Conservation (phyloP, 2,888 invertebrate species). For the Cryptosula pallasiana region DNA sequence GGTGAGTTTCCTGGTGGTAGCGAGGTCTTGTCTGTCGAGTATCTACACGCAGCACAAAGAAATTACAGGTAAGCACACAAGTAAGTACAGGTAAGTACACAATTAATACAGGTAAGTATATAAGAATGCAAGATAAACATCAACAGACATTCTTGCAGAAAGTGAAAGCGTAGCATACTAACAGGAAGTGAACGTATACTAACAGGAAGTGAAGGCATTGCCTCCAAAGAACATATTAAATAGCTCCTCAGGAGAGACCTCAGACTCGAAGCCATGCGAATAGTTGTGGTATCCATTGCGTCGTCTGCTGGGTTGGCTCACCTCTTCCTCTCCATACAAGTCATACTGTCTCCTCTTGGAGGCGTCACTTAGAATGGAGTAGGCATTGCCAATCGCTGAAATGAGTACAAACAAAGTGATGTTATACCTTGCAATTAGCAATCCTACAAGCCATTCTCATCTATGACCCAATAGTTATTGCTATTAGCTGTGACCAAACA, state of each 20-base stretch:
- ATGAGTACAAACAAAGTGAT: no score
- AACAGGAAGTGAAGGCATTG: background rate
- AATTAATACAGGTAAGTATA: background rate
- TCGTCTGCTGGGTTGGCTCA: background rate
- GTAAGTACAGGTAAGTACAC: background rate
- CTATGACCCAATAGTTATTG: no score
- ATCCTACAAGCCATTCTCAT: no score
- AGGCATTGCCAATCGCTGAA: conserved; percentile 85
- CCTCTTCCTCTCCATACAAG: conserved; percentile 73
- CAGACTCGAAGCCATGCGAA: conserved; percentile 50
- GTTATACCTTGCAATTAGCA: no score
- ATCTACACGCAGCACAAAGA: no score
- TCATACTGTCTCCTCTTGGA: conserved; percentile 93
- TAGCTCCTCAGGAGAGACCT: conserved; percentile 92
- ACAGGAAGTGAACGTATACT: background rate
- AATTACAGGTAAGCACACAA: background rate
- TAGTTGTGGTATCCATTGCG: background rate
- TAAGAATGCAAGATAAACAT: no score
- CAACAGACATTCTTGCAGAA: no score
- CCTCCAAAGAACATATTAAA: conserved; percentile 99
- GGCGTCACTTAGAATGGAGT: conserved; percentile 81
- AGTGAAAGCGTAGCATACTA: no score
- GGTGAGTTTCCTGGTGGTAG: background rate
- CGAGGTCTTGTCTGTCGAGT: background rate
- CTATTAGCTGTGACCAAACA: no score